Evolutionary conservation across 2,888 invertebrate species (phyloP).

Genomic region (Congeria kusceri): DNA sequence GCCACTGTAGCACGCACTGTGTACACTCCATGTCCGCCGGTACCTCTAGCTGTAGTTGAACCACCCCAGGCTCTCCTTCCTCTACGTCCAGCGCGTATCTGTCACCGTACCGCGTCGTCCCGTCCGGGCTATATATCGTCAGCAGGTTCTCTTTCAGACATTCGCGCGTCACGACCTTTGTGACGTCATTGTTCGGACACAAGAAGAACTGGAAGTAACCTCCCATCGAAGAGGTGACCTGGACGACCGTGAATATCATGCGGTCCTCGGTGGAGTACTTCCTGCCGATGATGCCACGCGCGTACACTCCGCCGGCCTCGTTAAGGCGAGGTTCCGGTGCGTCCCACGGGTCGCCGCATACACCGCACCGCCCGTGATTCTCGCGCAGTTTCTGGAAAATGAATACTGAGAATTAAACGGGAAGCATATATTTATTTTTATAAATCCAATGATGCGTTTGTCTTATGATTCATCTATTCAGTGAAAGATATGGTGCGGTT

Average conservation of each 20-base stretch:
- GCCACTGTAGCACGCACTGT: slow-evolving; percentile 68
- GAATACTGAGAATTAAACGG: no score
- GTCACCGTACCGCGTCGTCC: slow-evolving; percentile 35
- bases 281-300: slow-evolving; percentile 46
- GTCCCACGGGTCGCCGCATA: slow-evolving; percentile 60
- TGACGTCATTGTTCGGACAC: slow-evolving; percentile 47
- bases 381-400: slow-evolving; percentile 37
- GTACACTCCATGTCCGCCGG: slow-evolving; percentile 57
- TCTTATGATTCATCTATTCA: no score
- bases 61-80: slow-evolving; percentile 28
- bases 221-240: slow-evolving; percentile 49
- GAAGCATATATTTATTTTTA: no score
- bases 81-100: slow-evolving; percentile 46
- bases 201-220: slow-evolving; percentile 56
- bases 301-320: slow-evolving; percentile 62
- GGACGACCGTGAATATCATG: slow-evolving; percentile 29
- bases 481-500: no score
- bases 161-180: slow-evolving; percentile 21
- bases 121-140: slow-evolving; percentile 33
- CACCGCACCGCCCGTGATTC: slow-evolving; percentile 48
- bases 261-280: slow-evolving; percentile 36
- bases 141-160: slow-evolving; percentile 45
- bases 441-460: no score
- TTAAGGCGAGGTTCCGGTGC: slow-evolving; percentile 46
- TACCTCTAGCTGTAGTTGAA: slow-evolving; percentile 48